A percentile compares a stretch with the other conserved stretches of the same genome.
Conservation (phyloP, 2,888 invertebrate species). For the Drosophila formosana region DNA sequence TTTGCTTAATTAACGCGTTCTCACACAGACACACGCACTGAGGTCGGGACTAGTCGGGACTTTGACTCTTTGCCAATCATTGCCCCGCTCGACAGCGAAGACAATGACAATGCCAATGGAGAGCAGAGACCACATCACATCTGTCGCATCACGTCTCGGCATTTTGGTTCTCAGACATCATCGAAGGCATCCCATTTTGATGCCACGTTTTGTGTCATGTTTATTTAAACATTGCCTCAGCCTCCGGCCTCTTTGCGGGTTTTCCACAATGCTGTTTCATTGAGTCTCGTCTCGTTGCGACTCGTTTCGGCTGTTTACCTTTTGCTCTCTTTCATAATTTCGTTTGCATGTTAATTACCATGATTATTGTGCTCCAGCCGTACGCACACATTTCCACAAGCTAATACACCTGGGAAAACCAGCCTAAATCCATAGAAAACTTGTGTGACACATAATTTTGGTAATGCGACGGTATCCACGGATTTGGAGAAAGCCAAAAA, state of each 20-base stretch:
- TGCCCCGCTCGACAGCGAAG: slow-evolving; percentile 51
- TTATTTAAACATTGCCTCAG: slow-evolving; percentile 63
- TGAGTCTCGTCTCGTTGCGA: slow-evolving; percentile 28
- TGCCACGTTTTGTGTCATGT: slow-evolving; percentile 62
- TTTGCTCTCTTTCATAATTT: slow-evolving; percentile 73
- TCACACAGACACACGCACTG: slow-evolving; percentile 61
- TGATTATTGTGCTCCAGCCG: slow-evolving; percentile 73
- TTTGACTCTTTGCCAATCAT: slow-evolving; percentile 82
- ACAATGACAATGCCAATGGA: slow-evolving; percentile 67
- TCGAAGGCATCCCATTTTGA: slow-evolving; percentile 49
- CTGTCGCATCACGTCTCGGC: slow-evolving; percentile 73
- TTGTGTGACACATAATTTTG: slow-evolving; percentile 44
- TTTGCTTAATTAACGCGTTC: slow-evolving; percentile 80
- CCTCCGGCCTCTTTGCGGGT: slow-evolving; percentile 27
- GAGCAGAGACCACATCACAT: slow-evolving; percentile 48
- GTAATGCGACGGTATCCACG: slow-evolving; percentile 9
- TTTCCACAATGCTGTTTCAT: slow-evolving; percentile 70
- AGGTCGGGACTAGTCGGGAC: slow-evolving; percentile 62
- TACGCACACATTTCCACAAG: slow-evolving; percentile 41
- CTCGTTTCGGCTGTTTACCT: slow-evolving; percentile 44
- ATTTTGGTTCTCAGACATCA: slow-evolving; percentile 65
- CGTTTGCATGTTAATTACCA: slow-evolving; percentile 81
- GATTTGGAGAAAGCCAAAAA: slow-evolving; percentile 27
- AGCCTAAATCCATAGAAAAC: slow-evolving; percentile 16
- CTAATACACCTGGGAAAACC: slow-evolving; percentile 64